phyloP scores from a whole-genome alignment of 1,140 invertebrate species.

The Gerris buenoi region DNA sequence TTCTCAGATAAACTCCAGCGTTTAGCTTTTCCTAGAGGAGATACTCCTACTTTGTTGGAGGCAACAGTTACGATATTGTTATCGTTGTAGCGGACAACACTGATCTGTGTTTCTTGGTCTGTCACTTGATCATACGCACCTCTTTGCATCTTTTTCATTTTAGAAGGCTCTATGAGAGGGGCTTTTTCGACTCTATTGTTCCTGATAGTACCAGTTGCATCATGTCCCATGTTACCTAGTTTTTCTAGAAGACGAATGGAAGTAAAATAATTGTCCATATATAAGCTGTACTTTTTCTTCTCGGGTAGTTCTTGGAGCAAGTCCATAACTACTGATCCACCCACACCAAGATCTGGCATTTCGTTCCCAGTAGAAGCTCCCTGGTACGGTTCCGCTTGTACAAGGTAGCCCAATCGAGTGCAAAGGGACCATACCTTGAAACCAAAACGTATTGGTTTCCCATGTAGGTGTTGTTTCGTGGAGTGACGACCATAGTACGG shows the following conservation, averaged over 20 bases:
- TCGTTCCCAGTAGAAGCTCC: not conserved
- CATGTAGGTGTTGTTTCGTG: slow-evolving; percentile 18
- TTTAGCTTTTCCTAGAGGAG: not conserved
- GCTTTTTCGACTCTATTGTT: not conserved
- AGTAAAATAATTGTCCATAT: too few species aligned
- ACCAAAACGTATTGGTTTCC: slow-evolving; percentile 20
- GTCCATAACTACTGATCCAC: not conserved
- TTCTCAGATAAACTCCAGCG: slow-evolving; percentile 1
- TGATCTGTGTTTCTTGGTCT: not conserved
- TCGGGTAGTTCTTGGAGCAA: too few species aligned
- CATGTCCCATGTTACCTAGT: too few species aligned
- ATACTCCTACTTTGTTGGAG: not conserved
- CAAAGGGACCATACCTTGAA: slow-evolving; percentile 11
- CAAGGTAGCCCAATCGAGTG: not conserved
- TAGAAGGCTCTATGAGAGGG: not conserved
- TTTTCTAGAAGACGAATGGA: too few species aligned
- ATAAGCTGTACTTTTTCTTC: too few species aligned
- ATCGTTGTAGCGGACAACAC: not conserved
- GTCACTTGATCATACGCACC: not conserved
- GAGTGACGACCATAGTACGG: slow-evolving; percentile 18
- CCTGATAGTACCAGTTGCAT: not conserved
- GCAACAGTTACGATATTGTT: slow-evolving; percentile 4
- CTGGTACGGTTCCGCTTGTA: not conserved
- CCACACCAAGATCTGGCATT: not conserved
- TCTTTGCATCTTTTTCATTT: not conserved